phyloP scores from a whole-genome alignment of 2,797 vertebrate genomes.

The Gymnopithys bicolor region DNA sequence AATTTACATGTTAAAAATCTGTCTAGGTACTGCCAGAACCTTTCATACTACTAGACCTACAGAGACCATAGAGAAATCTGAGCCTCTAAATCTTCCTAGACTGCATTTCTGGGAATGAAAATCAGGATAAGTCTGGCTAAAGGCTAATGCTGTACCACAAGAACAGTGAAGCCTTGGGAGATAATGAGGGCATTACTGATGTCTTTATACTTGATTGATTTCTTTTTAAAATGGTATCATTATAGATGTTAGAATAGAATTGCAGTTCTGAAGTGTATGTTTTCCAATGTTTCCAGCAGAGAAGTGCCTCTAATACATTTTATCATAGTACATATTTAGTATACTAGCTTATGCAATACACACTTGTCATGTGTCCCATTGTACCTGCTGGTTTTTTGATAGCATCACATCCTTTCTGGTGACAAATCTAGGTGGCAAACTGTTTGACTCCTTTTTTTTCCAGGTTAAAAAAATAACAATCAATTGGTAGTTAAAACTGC shows the following conservation, averaged over 20 bases:
- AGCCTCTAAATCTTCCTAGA: neutral
- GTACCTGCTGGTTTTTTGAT: neutral
- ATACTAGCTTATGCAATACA: neutral
- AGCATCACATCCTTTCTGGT: neutral
- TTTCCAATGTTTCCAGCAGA: neutral
- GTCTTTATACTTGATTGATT: neutral
- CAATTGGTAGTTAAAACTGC: conserved; percentile 72
- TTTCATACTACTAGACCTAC: neutral
- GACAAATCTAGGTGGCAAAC: neutral
- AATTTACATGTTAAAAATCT: neutral
- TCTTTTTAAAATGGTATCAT: neutral
- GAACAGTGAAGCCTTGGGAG: neutral
- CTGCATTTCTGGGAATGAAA: neutral
- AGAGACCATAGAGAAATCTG: neutral
- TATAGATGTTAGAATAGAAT: neutral
- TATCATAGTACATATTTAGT: neutral
- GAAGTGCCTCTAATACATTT: neutral
- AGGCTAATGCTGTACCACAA: neutral
- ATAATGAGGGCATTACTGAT: neutral
- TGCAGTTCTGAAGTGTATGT: neutral
- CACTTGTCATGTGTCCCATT: neutral
- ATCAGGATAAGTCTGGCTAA: neutral
- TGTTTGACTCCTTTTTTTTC: neutral
- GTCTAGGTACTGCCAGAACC: neutral
- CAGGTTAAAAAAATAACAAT: neutral